Evolutionary conservation across 2,797 vertebrate species (phyloP).

Genomic region (Cossypha niveicapilla): DNA sequence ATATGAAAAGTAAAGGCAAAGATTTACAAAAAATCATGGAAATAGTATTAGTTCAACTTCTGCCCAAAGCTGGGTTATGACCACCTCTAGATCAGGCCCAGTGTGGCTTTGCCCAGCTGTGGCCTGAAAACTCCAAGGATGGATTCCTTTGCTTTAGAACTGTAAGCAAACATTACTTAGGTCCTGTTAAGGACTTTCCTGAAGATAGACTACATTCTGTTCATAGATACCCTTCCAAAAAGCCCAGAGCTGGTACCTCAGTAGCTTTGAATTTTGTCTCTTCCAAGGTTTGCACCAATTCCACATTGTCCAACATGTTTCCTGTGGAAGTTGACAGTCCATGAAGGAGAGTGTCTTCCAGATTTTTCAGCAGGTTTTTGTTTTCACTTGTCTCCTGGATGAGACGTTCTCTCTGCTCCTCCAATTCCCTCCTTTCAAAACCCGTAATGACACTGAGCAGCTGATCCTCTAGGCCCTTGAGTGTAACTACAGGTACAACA

Average conservation of each 20-base stretch:
- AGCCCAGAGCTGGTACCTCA: constrained; percentile 76
- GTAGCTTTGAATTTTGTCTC: constrained; percentile 91
- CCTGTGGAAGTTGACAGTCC: constrained; percentile 91
- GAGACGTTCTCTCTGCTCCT: constrained; percentile 89
- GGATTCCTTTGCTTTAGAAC: background rate
- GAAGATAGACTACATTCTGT: fast-evolving
- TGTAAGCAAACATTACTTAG: background rate
- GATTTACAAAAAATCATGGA: background rate
- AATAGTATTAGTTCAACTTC: background rate
- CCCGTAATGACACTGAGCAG: constrained; percentile 91
- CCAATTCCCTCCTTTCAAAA: constrained; percentile 87
- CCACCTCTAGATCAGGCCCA: background rate
- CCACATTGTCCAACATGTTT: constrained; percentile 96
- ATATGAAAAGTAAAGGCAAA: background rate
- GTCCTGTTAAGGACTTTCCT: background rate
- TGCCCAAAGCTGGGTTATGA: background rate
- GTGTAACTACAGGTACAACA: constrained; percentile 79
- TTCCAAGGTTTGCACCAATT: constrained; percentile 89
- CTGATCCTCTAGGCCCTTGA: constrained; percentile 95
- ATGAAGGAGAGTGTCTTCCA: constrained; percentile 89
- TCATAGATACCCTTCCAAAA: background rate
- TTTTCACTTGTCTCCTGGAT: constrained; percentile 95
- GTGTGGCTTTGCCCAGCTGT: background rate
- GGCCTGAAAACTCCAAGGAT: background rate
- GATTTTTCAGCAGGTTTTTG: constrained; percentile 89